phyloP scores from a whole-genome alignment of 2,797 vertebrate genomes.

The Leontocebus nigricollis region DNA sequence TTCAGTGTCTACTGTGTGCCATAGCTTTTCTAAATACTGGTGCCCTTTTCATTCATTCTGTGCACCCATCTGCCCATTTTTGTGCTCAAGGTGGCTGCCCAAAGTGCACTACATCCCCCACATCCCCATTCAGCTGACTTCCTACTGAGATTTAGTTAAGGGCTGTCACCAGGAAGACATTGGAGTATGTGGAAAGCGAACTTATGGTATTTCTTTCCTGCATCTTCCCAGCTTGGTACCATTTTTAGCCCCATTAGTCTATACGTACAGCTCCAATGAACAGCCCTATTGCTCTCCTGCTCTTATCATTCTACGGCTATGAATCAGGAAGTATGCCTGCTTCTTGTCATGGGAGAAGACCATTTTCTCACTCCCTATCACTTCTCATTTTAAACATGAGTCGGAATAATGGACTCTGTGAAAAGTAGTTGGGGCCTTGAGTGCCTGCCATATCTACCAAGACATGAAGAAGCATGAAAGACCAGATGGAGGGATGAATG shows the following conservation, averaged over 20 bases:
- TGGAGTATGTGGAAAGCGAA: not conserved
- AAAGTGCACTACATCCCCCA: rapidly evolving
- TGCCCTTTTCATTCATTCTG: rapidly evolving
- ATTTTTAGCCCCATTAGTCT: not conserved
- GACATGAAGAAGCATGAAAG: not conserved
- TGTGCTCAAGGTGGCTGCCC: not conserved
- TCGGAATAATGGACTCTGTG: not conserved
- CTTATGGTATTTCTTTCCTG: rapidly evolving
- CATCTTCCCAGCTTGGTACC: not conserved
- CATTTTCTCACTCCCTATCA: not conserved
- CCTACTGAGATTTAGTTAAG: not conserved
- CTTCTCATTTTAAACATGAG: not conserved
- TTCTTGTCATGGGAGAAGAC: no score
- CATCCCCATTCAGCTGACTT: not conserved
- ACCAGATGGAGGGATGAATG: no score
- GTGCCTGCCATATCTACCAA: not conserved
- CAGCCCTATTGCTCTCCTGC: rapidly evolving
- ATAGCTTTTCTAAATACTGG: not conserved
- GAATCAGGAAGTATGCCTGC: not conserved
- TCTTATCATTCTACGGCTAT: not conserved
- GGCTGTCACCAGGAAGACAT: not conserved
- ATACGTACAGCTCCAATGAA: rapidly evolving
- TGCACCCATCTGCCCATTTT: not conserved
- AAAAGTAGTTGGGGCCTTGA: not conserved
- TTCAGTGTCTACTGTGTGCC: not conserved